A percentile compares a stretch with the other conserved stretches of the same genome.
These are phyloP conservation scores for Trissolcus basalis DNA, from an alignment of 1,140 invertebrate species.

Conservation along the genomic window DNA sequence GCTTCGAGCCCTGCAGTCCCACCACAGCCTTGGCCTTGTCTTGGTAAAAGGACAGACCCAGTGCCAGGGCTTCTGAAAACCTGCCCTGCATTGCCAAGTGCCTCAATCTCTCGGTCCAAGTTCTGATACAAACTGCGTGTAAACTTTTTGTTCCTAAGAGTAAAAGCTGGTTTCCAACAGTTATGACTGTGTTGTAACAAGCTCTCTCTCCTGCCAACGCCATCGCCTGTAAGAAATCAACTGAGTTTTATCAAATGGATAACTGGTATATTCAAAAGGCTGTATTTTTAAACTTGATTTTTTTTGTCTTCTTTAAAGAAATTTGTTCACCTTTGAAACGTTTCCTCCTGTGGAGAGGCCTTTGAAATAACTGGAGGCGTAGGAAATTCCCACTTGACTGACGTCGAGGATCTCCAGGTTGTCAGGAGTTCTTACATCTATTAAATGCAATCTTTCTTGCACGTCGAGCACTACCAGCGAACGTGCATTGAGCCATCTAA, in stretches of 20 bases:
- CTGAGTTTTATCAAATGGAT: not conserved
- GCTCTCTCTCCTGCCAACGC: conserved; percentile 88
- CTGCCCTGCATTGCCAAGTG: conserved; percentile 81
- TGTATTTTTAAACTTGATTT: no score
- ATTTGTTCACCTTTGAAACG: conserved; percentile 78
- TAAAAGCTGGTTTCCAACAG: conserved; percentile 87
- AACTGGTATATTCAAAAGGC: not conserved
- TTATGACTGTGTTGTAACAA: conserved; percentile 93
- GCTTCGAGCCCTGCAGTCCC: conserved; percentile 78
- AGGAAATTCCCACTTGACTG: conserved; percentile 88
- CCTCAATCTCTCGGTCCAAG: conserved; percentile 87
- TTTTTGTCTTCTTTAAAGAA: no score
- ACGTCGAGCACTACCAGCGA: conserved; percentile 91
- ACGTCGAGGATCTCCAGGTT: conserved; percentile 90
- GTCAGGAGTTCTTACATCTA: conserved; percentile 91
- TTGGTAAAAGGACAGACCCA: conserved; percentile 83
- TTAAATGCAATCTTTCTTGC: conserved; percentile 89
- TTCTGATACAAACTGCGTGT: conserved; percentile 86
- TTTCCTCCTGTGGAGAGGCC: conserved; percentile 86
- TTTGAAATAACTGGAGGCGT: conserved; percentile 95
- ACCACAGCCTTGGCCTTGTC: conserved; percentile 83
- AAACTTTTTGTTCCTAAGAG: conserved; percentile 89
- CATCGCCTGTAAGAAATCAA: conserved; percentile 79
- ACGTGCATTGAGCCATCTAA: conserved; percentile 92
- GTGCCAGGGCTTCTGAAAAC: conserved; percentile 80